phyloP scores from a whole-genome alignment of 1,140 invertebrate genomes.

The Cyphomyrmex costatus region DNA sequence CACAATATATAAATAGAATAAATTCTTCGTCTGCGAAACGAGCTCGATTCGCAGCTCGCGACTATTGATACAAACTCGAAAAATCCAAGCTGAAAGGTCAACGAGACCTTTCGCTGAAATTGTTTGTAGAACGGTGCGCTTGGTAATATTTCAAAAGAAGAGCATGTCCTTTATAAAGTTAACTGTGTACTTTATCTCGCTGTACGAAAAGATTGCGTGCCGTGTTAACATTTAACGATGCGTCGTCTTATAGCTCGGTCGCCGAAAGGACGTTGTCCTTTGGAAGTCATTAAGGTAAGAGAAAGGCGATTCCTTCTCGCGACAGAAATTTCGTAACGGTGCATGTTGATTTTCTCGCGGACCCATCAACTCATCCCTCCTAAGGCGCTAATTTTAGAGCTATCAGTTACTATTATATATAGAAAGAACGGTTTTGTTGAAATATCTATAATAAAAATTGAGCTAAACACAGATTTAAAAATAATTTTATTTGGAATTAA shows the following conservation, averaged over 20 bases:
- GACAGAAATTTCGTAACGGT: constrained; percentile 52
- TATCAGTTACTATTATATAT: neutral
- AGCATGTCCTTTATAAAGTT: neutral
- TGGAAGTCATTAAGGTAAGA: constrained; percentile 61
- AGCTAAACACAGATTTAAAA: no score
- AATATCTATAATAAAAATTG: no score
- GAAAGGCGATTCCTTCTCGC: constrained; percentile 59
- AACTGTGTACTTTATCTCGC: neutral
- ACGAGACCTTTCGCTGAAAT: constrained; percentile 50
- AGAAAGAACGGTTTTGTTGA: neutral
- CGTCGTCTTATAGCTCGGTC: constrained; percentile 10
- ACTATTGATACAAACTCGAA: constrained; percentile 14
- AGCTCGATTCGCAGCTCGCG: neutral
- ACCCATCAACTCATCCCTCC: neutral
- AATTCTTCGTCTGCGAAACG: constrained; percentile 16
- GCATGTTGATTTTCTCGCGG: constrained; percentile 16
- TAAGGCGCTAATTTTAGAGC: neutral
- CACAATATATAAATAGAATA: constrained; percentile 51
- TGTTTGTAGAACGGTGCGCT: neutral
- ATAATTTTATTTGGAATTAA: no score
- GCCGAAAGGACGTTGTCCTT: constrained; percentile 66
- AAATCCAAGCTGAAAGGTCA: constrained; percentile 36
- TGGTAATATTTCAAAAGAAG: neutral
- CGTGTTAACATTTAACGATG: constrained; percentile 41
- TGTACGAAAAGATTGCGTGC: neutral